Evolutionary conservation across 2,797 vertebrate species (phyloP).

Genomic region (Helostoma temminkii): DNA sequence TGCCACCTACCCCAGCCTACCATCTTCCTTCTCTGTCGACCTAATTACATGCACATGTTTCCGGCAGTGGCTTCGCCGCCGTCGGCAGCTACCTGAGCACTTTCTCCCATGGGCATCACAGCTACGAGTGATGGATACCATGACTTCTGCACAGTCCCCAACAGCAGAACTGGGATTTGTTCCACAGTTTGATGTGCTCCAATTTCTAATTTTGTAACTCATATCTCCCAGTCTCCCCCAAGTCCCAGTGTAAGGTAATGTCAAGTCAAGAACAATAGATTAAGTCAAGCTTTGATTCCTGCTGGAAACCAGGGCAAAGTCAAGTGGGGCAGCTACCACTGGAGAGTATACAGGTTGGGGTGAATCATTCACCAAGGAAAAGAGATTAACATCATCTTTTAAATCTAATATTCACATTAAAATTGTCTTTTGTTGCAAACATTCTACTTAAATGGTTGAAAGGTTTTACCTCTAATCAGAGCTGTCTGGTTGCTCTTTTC

Average conservation of each 20-base stretch:
- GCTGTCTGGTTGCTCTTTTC: not conserved
- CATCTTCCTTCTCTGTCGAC: constrained; percentile 86
- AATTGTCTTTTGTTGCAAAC: constrained; percentile 5
- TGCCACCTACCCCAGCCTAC: constrained; percentile 79
- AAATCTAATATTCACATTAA: constrained; percentile 21
- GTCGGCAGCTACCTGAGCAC: constrained; percentile 80
- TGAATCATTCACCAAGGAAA: constrained; percentile 41
- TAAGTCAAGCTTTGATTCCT: constrained; percentile 77
- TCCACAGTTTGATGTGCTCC: constrained; percentile 88
- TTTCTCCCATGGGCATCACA: constrained; percentile 83
- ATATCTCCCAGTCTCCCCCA: constrained; percentile 80
- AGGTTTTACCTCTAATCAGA: not conserved
- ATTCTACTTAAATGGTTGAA: not conserved
- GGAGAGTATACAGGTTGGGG: constrained; percentile 53
- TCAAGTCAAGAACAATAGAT: constrained; percentile 89
- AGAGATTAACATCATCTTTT: constrained; percentile 35
- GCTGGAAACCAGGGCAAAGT: constrained; percentile 81
- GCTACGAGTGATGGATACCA: constrained; percentile 86
- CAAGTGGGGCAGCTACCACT: constrained; percentile 60
- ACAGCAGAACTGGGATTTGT: constrained; percentile 86
- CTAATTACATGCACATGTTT: constrained; percentile 88
- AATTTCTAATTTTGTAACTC: constrained; percentile 89
- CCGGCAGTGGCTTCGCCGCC: constrained; percentile 78
- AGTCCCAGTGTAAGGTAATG: constrained; percentile 85
- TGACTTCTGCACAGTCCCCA: constrained; percentile 81